Conservation (phyloP, 2,888 invertebrate species). For the Pristionchus entomophagus region DNA sequence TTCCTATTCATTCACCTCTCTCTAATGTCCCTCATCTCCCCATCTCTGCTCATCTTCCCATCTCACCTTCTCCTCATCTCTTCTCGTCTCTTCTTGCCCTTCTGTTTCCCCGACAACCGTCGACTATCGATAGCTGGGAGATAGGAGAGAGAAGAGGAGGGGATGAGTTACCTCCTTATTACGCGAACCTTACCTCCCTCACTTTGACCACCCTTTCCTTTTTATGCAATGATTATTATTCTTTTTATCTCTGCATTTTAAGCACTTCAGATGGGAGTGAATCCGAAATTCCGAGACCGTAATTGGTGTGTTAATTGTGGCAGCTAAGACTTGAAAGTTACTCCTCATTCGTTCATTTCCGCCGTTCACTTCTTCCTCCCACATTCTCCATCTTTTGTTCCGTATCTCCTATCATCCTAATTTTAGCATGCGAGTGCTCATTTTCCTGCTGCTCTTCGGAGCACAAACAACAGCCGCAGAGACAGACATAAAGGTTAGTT, state of each 20-base stretch:
- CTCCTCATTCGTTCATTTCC: no score
- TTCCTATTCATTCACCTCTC: no score
- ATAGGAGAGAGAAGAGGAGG: no score
- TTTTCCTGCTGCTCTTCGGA: background rate
- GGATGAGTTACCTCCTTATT: constrained; percentile 28
- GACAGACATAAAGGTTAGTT: background rate
- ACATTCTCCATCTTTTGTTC: no score
- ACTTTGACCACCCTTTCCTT: background rate
- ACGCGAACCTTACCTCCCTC: background rate
- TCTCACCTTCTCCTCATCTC: background rate
- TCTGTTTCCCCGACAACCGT: background rate
- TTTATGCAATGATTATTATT: background rate
- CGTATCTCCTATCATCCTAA: no score
- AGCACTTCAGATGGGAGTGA: background rate
- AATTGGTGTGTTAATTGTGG: no score
- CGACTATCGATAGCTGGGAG: background rate
- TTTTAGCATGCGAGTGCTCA: background rate
- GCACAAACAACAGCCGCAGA: background rate
- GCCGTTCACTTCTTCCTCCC: no score
- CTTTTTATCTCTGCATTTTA: no score
- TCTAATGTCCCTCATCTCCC: background rate
- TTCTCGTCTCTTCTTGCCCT: background rate
- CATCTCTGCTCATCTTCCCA: background rate
- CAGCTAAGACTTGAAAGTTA: no score
- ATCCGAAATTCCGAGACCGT: no score